Conservation (phyloP, 1,140 invertebrate species). For the Saccostrea echinata region DNA sequence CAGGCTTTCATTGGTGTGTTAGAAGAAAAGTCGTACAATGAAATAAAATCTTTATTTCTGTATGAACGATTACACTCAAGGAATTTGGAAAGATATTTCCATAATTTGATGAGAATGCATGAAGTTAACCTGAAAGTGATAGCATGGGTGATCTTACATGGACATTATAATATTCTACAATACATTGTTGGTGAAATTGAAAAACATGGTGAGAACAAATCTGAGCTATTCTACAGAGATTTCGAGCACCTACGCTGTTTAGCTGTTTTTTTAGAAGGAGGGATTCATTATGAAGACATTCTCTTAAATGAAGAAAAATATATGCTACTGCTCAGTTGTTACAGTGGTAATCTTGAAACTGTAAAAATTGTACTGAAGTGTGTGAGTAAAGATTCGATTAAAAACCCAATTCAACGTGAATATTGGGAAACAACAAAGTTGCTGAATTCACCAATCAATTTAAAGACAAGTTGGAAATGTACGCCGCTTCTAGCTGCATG, state of each 20-base stretch:
- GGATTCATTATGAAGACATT: background rate
- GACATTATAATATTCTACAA: background rate
- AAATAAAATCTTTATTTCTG: background rate
- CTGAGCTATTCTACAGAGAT: background rate
- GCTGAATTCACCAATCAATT: no score
- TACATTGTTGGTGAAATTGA: background rate
- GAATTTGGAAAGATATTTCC: no score
- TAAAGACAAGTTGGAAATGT: no score
- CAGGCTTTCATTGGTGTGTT: background rate
- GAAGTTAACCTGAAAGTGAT: background rate
- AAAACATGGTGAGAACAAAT: background rate
- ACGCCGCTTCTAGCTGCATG: background rate
- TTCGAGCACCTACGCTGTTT: background rate
- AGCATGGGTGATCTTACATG: background rate
- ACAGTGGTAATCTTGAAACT: background rate
- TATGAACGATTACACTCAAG: background rate
- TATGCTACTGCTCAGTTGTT: background rate
- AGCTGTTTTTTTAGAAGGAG: background rate
- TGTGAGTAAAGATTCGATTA: no score
- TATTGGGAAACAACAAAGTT: no score
- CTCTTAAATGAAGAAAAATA: background rate
- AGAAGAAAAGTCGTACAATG: background rate
- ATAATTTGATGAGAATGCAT: background rate
- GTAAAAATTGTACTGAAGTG: background rate
- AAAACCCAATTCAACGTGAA: no score